Conservation (phyloP, 2,888 invertebrate species). For the Phyllotreta striolata region DNA sequence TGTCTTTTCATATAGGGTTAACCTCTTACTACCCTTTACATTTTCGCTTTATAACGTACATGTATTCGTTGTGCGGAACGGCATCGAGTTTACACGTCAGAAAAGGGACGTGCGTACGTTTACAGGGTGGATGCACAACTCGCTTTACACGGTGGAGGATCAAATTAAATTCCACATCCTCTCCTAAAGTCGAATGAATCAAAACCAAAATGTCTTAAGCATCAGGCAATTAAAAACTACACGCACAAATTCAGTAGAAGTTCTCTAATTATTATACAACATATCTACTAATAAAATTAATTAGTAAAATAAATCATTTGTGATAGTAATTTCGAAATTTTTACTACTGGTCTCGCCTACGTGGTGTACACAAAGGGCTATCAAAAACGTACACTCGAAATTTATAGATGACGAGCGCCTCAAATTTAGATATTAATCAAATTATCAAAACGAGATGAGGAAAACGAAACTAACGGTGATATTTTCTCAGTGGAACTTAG, state of each 20-base stretch:
- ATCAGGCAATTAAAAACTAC: too few relatives aligned
- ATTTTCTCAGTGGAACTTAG: too few relatives aligned
- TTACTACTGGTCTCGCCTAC: slow-evolving; percentile 1
- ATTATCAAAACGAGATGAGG: slow-evolving; percentile 6
- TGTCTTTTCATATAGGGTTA: slow-evolving; percentile 49
- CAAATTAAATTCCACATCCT: too few relatives aligned
- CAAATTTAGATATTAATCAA: slow-evolving; percentile 7
- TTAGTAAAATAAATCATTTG: too few relatives aligned
- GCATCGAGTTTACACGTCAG: slow-evolving; percentile 23
- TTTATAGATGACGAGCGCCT: slow-evolving; percentile 6
- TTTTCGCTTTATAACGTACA: slow-evolving; percentile 31
- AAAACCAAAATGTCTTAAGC: too few relatives aligned
- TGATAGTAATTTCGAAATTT: too few relatives aligned
- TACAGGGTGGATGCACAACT: background rate
- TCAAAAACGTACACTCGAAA: slow-evolving; percentile 6
- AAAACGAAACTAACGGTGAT: slow-evolving; percentile 6
- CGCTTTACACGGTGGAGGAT: too few relatives aligned
- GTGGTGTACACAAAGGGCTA: slow-evolving; percentile 1
- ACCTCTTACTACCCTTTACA: slow-evolving; percentile 44
- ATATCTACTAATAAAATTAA: too few relatives aligned
- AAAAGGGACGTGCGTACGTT: slow-evolving; percentile 15
- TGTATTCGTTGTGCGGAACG: slow-evolving; percentile 21
- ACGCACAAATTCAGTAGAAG: too few relatives aligned
- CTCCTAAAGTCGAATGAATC: too few relatives aligned
- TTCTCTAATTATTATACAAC: too few relatives aligned